phyloP scores from a whole-genome alignment of 2,113 vertebrate species.

The Amia ocellicauda region DNA sequence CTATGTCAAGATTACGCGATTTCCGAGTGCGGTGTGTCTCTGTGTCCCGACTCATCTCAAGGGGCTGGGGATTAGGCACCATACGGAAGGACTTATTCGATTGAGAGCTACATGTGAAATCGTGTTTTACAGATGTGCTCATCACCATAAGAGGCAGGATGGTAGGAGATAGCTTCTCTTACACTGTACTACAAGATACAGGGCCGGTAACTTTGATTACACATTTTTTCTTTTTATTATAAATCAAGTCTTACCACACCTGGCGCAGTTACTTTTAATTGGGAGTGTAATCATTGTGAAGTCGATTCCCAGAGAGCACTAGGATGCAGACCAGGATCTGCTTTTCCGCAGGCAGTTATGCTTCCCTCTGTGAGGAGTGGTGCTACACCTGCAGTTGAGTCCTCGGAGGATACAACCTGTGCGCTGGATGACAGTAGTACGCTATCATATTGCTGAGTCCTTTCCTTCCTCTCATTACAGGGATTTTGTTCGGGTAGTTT shows the following conservation, averaged over 20 bases:
- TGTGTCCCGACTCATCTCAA: slow-evolving; percentile 22
- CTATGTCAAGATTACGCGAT: slow-evolving; percentile 23
- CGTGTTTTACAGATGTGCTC: slow-evolving; percentile 14
- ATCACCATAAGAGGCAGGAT: slow-evolving; percentile 19
- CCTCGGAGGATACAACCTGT: too few relatives aligned
- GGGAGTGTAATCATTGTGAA: not conserved
- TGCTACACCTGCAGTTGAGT: slow-evolving; percentile 35
- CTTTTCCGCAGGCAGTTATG: not conserved
- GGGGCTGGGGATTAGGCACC: slow-evolving; percentile 2
- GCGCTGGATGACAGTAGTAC: too few relatives aligned
- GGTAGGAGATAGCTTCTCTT: slow-evolving; percentile 18
- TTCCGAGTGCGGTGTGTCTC: slow-evolving; percentile 23
- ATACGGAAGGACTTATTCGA: slow-evolving; percentile 5
- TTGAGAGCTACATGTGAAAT: slow-evolving; percentile 20
- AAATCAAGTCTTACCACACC: too few relatives aligned
- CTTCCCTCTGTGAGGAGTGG: slow-evolving; percentile 21
- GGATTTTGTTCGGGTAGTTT: too few relatives aligned
- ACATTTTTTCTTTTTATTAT: too few relatives aligned
- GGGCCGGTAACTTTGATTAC: too few relatives aligned
- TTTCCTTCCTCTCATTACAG: too few relatives aligned
- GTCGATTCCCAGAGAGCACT: not conserved
- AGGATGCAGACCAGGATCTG: not conserved
- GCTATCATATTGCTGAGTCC: too few relatives aligned
- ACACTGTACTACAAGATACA: too few relatives aligned
- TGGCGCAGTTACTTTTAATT: not conserved